These are phyloP conservation scores for Carollia perspicillata DNA, from an alignment of 2,113 vertebrate species.

Conservation along the genomic window DNA sequence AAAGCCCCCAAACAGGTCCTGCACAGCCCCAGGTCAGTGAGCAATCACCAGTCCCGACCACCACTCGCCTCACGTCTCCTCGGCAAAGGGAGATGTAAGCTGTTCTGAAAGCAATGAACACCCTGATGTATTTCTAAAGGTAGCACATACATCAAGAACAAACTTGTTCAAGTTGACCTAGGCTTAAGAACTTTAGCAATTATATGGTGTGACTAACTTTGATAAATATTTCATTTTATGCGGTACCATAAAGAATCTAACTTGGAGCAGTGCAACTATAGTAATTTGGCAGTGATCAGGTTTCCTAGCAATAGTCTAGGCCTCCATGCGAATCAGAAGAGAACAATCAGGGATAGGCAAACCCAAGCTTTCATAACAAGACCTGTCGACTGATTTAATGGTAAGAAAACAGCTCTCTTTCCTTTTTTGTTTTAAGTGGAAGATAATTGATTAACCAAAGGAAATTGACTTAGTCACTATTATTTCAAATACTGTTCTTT, in stretches of 20 bases:
- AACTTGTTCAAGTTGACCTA: constrained; percentile 68
- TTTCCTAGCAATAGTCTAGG: not conserved
- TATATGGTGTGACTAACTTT: constrained; percentile 49
- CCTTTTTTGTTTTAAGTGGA: constrained; percentile 25
- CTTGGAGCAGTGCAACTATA: not conserved
- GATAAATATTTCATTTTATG: constrained; percentile 25
- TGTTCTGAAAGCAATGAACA: constrained; percentile 69
- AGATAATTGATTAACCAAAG: constrained; percentile 30
- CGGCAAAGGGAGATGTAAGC: not conserved
- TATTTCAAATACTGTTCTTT: not conserved
- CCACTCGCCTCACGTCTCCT: not conserved
- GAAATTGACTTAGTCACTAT: not conserved
- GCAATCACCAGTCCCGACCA: not conserved
- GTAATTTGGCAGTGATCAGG: constrained; percentile 14
- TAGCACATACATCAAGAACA: constrained; percentile 69
- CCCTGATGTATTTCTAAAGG: constrained; percentile 55
- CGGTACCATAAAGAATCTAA: constrained; percentile 34
- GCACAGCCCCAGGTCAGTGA: not conserved
- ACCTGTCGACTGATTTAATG: constrained; percentile 1
- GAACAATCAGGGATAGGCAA: not conserved
- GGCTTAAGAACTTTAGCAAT: constrained; percentile 59
- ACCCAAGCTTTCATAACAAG: not conserved
- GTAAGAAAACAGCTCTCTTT: constrained; percentile 20
- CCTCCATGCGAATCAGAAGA: constrained; percentile 1
- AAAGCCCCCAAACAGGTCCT: constrained; percentile 42